Conservation (phyloP, 2,797 vertebrate genomes). For the Sorex maritimensis region DNA sequence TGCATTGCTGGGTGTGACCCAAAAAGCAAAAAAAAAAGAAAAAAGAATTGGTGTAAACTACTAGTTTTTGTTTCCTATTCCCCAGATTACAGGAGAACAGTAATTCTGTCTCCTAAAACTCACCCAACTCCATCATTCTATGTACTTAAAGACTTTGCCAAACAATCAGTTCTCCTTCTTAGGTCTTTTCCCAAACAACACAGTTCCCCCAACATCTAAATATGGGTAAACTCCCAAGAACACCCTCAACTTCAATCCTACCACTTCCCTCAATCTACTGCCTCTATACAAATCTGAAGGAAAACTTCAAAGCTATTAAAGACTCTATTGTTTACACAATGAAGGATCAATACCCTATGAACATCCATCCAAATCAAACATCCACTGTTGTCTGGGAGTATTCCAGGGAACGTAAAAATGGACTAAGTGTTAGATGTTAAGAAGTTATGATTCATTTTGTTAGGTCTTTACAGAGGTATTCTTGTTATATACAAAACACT, state of each 20-base stretch:
- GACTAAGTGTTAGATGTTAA: not conserved
- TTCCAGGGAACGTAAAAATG: conserved; percentile 20
- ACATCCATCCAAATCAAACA: conserved; percentile 6
- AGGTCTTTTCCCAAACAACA: not conserved
- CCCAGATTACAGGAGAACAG: not conserved
- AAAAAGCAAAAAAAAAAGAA: not conserved
- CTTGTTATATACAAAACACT: not conserved
- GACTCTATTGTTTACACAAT: not conserved
- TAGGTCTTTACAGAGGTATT: conserved; percentile 16
- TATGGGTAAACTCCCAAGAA: not conserved
- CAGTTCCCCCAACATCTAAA: not conserved
- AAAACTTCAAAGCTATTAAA: conserved; percentile 3
- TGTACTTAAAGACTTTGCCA: not conserved
- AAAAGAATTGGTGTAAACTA: not conserved
- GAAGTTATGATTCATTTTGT: not conserved
- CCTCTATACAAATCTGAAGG: conserved; percentile 33
- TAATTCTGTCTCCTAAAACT: not conserved
- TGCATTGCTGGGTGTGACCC: too few relatives aligned
- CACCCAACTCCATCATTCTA: conserved; percentile 1
- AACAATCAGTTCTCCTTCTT: not conserved
- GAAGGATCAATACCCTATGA: not conserved
- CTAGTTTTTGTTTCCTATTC: not conserved
- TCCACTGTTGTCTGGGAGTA: not conserved
- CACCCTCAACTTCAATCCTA: not conserved
- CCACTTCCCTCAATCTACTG: not conserved